These are phyloP conservation scores for Agrochola lota DNA, from an alignment of 2,888 invertebrate genomes.

Conservation along the genomic window DNA sequence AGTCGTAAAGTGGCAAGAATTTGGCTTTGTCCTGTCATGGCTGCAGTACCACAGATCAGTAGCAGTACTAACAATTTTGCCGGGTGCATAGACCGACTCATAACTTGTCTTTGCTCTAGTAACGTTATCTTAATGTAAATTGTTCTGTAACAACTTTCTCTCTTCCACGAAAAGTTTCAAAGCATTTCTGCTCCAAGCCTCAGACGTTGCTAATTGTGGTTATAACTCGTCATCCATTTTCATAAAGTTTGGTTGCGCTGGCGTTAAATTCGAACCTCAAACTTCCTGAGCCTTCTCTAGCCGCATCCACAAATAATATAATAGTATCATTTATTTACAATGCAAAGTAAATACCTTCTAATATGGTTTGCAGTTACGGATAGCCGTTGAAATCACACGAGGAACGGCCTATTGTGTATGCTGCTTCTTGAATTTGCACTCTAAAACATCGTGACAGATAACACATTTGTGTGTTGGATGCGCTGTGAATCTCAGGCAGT, in stretches of 20 bases:
- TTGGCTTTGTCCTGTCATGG: constrained; percentile 29
- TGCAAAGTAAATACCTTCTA: constrained; percentile 38
- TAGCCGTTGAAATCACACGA: constrained; percentile 61
- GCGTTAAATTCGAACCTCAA: background rate
- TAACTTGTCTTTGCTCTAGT: constrained; percentile 2
- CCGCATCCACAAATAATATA: constrained; percentile 3
- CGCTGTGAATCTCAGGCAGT: constrained; percentile 61
- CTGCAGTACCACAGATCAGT: background rate
- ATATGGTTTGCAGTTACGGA: constrained; percentile 58
- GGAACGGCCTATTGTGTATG: constrained; percentile 70
- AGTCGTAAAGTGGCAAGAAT: constrained; percentile 33
- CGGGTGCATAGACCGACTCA: constrained; percentile 11
- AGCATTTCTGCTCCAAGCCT: background rate
- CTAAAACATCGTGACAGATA: constrained; percentile 31
- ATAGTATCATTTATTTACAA: constrained; percentile 31
- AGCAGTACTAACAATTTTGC: background rate
- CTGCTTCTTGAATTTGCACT: constrained; percentile 45
- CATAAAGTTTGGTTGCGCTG: background rate
- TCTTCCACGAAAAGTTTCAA: background rate
- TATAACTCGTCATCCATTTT: background rate
- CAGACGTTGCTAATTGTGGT: too few species aligned
- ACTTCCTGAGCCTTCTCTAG: constrained; percentile 2
- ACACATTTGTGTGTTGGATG: constrained; percentile 42
- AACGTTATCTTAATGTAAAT: constrained; percentile 3
- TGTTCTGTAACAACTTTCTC: constrained; percentile 3